Conservation (phyloP, 2,113 vertebrate species). For the Polypterus senegalus region DNA sequence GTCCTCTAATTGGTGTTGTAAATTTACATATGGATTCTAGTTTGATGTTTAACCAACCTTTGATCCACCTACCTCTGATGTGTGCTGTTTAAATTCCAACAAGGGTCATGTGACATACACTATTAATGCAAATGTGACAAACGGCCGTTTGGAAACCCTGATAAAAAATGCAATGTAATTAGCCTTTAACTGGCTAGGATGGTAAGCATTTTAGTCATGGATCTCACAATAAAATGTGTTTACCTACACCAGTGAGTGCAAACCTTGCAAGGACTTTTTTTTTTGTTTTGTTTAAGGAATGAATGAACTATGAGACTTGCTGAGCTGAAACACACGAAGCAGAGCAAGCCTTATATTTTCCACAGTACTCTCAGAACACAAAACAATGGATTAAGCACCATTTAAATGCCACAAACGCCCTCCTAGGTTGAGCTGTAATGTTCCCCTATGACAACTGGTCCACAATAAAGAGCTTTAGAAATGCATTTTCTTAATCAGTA, state of each 20-base stretch:
- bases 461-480: background rate
- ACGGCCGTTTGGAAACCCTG: slow-evolving; percentile 44
- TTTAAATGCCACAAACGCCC: slow-evolving; percentile 11
- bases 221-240: slow-evolving; percentile 5
- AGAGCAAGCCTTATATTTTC: background rate
- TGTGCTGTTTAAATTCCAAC: slow-evolving; percentile 50
- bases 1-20: slow-evolving; percentile 64
- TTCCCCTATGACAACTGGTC: background rate
- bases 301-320: slow-evolving; percentile 4
- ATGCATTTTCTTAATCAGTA: background rate
- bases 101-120: slow-evolving; percentile 47
- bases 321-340: slow-evolving; percentile 4
- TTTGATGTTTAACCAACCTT: slow-evolving; percentile 79
- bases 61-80: slow-evolving; percentile 73
- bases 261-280: slow-evolving; percentile 1
- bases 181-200: slow-evolving; percentile 36
- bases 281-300: slow-evolving; percentile 3
- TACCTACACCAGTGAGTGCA: slow-evolving; percentile 2
- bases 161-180: slow-evolving; percentile 45
- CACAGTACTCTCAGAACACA: background rate
- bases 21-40: slow-evolving; percentile 83
- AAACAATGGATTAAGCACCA: slow-evolving; percentile 5
- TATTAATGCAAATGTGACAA: slow-evolving; percentile 63
- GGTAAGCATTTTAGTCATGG: slow-evolving; percentile 36
- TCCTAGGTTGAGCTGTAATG: slow-evolving; percentile 6